Conservation (phyloP, 2,888 invertebrate genomes). For the Epinotia bilunana region DNA sequence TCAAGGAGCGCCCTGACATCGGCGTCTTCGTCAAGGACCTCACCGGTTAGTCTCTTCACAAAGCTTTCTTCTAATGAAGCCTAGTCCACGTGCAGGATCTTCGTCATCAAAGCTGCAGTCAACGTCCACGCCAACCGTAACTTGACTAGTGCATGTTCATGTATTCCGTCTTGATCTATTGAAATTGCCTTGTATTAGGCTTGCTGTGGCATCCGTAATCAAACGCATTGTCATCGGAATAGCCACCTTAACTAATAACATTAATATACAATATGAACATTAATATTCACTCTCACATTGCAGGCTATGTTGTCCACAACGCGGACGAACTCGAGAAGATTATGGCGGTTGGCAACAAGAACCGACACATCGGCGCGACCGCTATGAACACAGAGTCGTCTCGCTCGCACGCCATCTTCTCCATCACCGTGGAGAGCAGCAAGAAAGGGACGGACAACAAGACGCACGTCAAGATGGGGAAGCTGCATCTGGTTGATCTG, state of each 20-base stretch:
- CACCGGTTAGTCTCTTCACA: slow-evolving; percentile 83
- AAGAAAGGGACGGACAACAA: slow-evolving; percentile 91
- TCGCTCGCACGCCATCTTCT: slow-evolving; percentile 99
- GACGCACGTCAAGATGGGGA: slow-evolving; percentile 97
- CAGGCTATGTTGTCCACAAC: slow-evolving; percentile 98
- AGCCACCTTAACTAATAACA: no score
- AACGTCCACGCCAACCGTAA: no score
- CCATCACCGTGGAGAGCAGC: slow-evolving; percentile 98
- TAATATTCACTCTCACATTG: not conserved
- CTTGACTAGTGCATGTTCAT: no score
- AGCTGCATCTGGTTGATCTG: slow-evolving; percentile 98
- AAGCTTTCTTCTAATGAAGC: no score
- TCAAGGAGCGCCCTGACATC: slow-evolving; percentile 97
- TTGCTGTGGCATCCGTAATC: no score
- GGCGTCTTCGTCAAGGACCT: slow-evolving; percentile 99
- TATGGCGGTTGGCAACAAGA: slow-evolving; percentile 98
- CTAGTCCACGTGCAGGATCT: no score
- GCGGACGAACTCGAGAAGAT: slow-evolving; percentile 97
- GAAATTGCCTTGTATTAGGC: no score
- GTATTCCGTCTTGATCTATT: not conserved
- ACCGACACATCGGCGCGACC: slow-evolving; percentile 91
- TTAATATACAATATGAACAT: no score
- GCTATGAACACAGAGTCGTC: slow-evolving; percentile 99
- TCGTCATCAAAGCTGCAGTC: no score
- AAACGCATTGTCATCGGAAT: no score